Evolutionary conservation across 2,888 invertebrate genomes (phyloP), one percentile per base, ranked within the genome.

Genomic region (Anagyrus pseudococci): DNA sequence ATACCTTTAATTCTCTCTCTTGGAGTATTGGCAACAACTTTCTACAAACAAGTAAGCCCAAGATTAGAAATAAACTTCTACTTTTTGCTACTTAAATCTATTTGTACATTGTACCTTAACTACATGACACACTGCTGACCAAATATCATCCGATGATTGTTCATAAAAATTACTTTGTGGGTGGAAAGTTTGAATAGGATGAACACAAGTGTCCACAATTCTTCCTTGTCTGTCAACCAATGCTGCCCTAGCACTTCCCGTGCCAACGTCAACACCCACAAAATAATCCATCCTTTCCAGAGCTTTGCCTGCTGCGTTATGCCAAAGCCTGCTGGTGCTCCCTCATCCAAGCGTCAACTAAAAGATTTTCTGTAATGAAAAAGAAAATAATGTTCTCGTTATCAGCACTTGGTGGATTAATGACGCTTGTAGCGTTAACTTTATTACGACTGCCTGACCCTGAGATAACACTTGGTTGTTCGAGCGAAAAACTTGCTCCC

Each of bases 261-360:
- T 95, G 4, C 98, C 98, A 41, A 97, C 96, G 83, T 98, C 98
- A 13, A 97, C 93, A 62, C 94, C 94, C 74, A 94, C 84, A 77
- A 91, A 93, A 78, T 86, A 89, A 63, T 75, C 73, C 77, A 75
- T 78, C 49, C 43, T 29, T 13, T 10, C 23, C 37, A 25, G 13
- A 26, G 29, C 15, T 37, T 17, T 3, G 19, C 41, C 8, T 47
- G 19, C 40, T 33, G 17, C 6, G 3, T 33, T 58, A n/a, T 2
- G 37, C 19, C 25, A 48, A n/a, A 37, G 33, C 8, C 15, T 37
- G n/a, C n/a, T n/a, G n/a, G n/a, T n/a, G n/a, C n/a, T 29, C 17
- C 33, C 26, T 7, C 23, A 6, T n/a, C 13, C 33, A 37, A 3
- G 22, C 48, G 17, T 25, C 15, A 33, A 62, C 56, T 62, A 52